A percentile compares a stretch with the other conserved stretches of the same genome.
phyloP scores from a whole-genome alignment of 2,888 invertebrate species.

The Stramonita haemastoma region DNA sequence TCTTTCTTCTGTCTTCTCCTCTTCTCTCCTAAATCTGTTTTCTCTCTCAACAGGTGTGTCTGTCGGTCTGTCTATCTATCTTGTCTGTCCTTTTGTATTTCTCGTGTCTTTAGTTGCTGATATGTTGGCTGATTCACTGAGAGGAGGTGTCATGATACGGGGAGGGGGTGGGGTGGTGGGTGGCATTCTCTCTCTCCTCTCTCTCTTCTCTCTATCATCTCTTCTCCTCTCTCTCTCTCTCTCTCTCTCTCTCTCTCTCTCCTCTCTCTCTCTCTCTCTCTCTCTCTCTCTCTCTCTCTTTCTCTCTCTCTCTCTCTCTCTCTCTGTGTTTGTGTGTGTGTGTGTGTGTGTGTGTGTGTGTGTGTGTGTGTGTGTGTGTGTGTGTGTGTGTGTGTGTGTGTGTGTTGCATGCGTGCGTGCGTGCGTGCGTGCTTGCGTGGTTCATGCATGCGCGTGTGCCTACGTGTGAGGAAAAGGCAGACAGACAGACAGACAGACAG shows the following conservation, averaged over 20 bases:
- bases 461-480: not conserved
- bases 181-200: too few species aligned
- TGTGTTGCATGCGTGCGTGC: not conserved
- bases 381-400: not conserved
- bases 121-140: too few species aligned
- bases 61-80: not conserved
- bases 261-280: not conserved
- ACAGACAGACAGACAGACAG: too few species aligned
- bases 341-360: slow-evolving; percentile 12
- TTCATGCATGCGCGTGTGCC: not conserved
- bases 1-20: not conserved
- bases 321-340: slow-evolving; percentile 12
- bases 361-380: not conserved
- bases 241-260: slow-evolving; percentile 2
- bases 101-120: too few species aligned
- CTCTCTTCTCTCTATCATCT: too few species aligned
- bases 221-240: not conserved
- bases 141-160: too few species aligned
- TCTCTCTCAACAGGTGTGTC: not conserved
- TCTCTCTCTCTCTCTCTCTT: not conserved
- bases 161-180: too few species aligned
- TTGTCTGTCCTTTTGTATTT: too few species aligned
- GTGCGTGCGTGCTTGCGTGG: not conserved
- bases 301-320: slow-evolving; percentile 10
- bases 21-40: not conserved